Conservation (phyloP, 2,888 invertebrate genomes). For the Thymelicus lineola region DNA sequence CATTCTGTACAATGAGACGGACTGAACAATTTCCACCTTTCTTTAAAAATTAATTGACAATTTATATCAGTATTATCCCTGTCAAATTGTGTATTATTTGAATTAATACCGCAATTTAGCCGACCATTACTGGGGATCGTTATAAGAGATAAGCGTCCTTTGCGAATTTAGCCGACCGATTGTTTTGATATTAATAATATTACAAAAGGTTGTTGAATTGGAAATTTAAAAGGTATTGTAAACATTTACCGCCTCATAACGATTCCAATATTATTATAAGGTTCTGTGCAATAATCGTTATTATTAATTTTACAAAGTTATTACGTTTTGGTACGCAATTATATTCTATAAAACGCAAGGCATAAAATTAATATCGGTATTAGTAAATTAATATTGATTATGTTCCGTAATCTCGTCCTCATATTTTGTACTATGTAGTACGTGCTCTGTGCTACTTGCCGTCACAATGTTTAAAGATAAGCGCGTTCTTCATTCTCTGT, state of each 20-base stretch:
- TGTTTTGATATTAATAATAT: conserved; percentile 22
- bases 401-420: no score
- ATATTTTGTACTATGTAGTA: no score
- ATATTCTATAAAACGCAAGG: no score
- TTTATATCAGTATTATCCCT: conserved; percentile 4
- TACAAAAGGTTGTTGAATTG: conserved; percentile 12
- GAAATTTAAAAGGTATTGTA: conserved; percentile 25
- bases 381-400: no score
- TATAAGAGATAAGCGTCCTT: conserved; percentile 4
- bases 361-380: no score
- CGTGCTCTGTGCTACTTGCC: no score
- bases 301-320: background rate
- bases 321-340: background rate
- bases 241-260: background rate
- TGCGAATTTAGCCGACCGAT: conserved; percentile 9
- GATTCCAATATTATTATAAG: background rate
- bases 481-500: no score
- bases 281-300: background rate
- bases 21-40: no score
- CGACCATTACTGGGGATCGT: conserved; percentile 1
- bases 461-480: no score
- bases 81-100: conserved; percentile 5
- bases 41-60: conserved; percentile 2
- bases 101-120: background rate
- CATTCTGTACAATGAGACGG: no score